Percentiles rank a stretch among this genome's conserved stretches.
phyloP scores from a whole-genome alignment of 2,113 vertebrate genomes.

The Coracopsis vasa region DNA sequence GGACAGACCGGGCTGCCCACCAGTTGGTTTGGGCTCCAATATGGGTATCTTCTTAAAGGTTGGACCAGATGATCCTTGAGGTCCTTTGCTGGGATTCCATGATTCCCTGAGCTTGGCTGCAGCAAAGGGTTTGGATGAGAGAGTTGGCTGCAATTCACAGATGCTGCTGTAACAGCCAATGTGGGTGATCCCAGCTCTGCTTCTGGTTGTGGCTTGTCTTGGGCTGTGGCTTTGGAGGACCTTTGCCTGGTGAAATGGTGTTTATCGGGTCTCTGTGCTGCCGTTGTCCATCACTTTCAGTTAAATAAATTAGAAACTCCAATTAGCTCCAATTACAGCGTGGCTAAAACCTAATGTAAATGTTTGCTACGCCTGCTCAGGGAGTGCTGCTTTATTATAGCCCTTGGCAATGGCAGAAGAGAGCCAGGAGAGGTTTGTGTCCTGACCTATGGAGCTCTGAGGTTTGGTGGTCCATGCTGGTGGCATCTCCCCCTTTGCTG shows the following conservation, averaged over 20 bases:
- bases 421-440: neutral
- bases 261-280: neutral
- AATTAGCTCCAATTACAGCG: neutral
- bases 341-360: neutral
- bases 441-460: rapidly evolving
- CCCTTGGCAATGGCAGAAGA: rapidly evolving
- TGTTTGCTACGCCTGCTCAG: neutral
- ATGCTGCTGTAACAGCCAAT: rapidly evolving
- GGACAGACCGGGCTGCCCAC: neutral
- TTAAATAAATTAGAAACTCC: neutral
- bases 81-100: neutral
- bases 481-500: neutral
- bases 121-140: neutral
- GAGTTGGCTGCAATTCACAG: neutral
- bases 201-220: neutral
- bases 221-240: neutral
- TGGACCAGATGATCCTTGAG: neutral
- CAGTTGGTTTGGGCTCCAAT: rapidly evolving
- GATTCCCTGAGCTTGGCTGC: neutral
- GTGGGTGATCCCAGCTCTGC: neutral
- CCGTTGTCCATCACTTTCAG: rapidly evolving
- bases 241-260: neutral
- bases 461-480: neutral
- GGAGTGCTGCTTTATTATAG: neutral
- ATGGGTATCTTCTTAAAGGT: neutral